Conservation (phyloP, 2,113 vertebrate genomes). For the Cinclus cinclus region DNA sequence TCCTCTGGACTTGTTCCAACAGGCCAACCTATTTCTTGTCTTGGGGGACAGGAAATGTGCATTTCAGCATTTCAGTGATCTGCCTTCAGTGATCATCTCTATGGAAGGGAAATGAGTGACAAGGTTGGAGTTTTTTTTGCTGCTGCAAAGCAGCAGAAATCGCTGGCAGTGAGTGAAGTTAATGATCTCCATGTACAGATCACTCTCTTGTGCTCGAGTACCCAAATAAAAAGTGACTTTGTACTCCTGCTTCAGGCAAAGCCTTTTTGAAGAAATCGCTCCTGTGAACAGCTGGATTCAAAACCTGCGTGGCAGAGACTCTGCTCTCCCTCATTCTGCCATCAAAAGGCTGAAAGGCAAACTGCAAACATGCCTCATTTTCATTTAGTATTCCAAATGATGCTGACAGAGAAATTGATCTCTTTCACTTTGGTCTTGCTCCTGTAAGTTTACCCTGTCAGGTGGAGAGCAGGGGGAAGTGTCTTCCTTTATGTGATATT, state of each 20-base stretch:
- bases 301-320: neutral
- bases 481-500: neutral
- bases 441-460: neutral
- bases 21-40: neutral
- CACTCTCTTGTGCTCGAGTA: neutral
- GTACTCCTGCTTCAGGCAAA: neutral
- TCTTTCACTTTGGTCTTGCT: neutral
- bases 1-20: neutral
- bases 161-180: rapidly evolving
- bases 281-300: neutral
- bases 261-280: neutral
- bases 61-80: neutral
- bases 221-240: neutral
- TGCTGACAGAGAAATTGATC: neutral
- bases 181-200: neutral
- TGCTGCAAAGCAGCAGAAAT: neutral
- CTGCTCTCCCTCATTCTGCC: neutral
- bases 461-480: neutral
- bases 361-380: neutral
- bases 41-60: neutral
- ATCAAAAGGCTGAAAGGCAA: neutral
- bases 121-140: neutral
- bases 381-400: neutral
- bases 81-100: neutral
- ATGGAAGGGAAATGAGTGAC: neutral